These are phyloP conservation scores for Caiman crocodilus DNA, from an alignment of 2,797 vertebrate species.

Conservation along the genomic window DNA sequence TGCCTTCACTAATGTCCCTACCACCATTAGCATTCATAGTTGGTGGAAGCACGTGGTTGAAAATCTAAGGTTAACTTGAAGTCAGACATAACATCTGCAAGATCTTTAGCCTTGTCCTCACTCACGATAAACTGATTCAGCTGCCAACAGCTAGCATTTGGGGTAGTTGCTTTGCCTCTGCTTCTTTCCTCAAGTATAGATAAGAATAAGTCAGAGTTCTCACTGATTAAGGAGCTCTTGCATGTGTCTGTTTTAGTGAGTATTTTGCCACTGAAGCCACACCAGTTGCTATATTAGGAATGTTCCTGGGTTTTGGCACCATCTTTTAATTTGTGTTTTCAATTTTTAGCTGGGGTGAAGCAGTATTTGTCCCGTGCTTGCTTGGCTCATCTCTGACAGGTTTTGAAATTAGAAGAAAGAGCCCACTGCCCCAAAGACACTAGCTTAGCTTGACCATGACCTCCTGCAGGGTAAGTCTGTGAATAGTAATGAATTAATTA, in stretches of 20 bases:
- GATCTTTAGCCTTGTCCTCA: background rate
- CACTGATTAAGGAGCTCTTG: background rate
- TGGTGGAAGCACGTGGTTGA: background rate
- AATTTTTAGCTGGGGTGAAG: background rate
- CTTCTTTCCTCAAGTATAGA: fast-evolving
- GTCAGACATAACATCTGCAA: background rate
- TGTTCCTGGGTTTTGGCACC: fast-evolving
- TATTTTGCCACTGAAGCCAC: background rate
- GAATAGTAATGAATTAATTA: conserved; percentile 63
- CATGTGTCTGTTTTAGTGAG: background rate
- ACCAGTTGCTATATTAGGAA: background rate
- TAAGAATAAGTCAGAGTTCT: background rate
- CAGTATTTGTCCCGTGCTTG: background rate
- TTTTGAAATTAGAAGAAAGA: conserved; percentile 24
- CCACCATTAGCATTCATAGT: fast-evolving
- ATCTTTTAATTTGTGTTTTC: background rate
- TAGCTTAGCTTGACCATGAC: conserved; percentile 11
- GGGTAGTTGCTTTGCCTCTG: fast-evolving
- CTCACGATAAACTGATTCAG: background rate
- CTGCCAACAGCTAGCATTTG: background rate
- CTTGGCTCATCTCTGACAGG: conserved; percentile 19
- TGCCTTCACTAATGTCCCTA: background rate
- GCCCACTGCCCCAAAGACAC: conserved; percentile 3
- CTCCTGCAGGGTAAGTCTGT: conserved; percentile 39
- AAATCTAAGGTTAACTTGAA: background rate